phyloP scores from a whole-genome alignment of 2,888 invertebrate species.

The Anoplius nigerrimus region DNA sequence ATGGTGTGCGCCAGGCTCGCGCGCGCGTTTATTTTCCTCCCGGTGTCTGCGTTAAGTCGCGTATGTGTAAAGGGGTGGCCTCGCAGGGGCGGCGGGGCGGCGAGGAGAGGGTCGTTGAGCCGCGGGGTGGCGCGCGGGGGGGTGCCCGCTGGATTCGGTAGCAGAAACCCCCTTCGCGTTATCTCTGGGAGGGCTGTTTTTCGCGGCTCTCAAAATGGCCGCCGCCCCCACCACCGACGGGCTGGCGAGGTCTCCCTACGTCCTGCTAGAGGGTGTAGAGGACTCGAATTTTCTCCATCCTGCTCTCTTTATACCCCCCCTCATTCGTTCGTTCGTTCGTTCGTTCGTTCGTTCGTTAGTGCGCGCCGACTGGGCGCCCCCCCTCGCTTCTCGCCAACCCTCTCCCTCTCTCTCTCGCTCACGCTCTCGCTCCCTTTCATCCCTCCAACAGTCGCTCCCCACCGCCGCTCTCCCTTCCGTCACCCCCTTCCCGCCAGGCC shows the following conservation, averaged over 20 bases:
- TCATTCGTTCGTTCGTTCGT: conserved; percentile 71
- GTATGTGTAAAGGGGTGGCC: conserved; percentile 39
- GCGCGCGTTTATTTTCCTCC: too few relatives aligned
- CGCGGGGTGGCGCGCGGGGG: conserved; percentile 23
- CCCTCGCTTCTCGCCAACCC: conserved; percentile 31
- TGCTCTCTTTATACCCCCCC: conserved; percentile 71
- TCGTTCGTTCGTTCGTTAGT: conserved; percentile 52
- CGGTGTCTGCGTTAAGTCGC: conserved; percentile 10
- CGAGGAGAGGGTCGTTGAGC: conserved; percentile 7
- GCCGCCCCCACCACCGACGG: conserved; percentile 67
- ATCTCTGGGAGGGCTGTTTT: conserved; percentile 74
- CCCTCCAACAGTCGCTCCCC: conserved; percentile 23
- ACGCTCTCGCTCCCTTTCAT: conserved; percentile 14
- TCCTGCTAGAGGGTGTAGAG: conserved; percentile 48
- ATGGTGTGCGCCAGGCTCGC: conserved; percentile 44
- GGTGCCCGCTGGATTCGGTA: conserved; percentile 45
- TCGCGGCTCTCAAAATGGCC: conserved; percentile 74
- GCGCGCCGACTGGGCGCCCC: conserved; percentile 31
- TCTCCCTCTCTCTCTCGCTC: conserved; percentile 29
- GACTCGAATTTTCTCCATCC: conserved; percentile 73
- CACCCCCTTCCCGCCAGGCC: conserved; percentile 22
- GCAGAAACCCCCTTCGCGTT: conserved; percentile 59
- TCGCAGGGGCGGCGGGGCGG: conserved; percentile 27
- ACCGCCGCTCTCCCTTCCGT: conserved; percentile 21
- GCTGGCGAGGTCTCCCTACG: conserved; percentile 18